phyloP scores from a whole-genome alignment of 2,888 invertebrate species.

The Synergus umbraculus region DNA sequence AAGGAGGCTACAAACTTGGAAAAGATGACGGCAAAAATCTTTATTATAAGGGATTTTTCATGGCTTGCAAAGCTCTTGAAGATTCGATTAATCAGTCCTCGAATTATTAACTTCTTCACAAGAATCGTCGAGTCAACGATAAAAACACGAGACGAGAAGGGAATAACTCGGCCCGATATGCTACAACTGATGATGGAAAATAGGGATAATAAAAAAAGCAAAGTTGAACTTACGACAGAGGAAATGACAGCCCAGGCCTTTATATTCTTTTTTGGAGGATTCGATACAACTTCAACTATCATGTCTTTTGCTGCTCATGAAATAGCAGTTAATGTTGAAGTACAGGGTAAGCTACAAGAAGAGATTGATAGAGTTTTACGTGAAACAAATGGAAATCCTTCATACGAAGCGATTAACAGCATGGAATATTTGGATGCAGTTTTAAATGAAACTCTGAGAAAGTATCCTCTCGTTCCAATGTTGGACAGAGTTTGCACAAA shows the following conservation, averaged over 20 bases:
- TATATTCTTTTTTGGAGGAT: conserved; percentile 67
- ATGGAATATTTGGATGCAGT: conserved; percentile 71
- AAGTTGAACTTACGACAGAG: conserved; percentile 49
- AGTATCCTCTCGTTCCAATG: conserved; percentile 75
- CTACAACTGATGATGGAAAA: conserved; percentile 80
- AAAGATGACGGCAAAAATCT: conserved; percentile 41
- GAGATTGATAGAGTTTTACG: conserved; percentile 67
- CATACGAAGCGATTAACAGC: conserved; percentile 63
- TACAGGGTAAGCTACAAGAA: conserved; percentile 63
- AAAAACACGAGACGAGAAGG: conserved; percentile 47
- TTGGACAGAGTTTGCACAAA: conserved; percentile 79
- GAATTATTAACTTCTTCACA: conserved; percentile 51
- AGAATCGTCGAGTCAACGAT: conserved; percentile 51
- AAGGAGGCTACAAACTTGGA: conserved; percentile 51
- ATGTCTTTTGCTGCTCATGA: conserved; percentile 67
- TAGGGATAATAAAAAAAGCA: conserved; percentile 44
- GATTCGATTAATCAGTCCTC: conserved; percentile 41
- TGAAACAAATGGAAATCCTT: conserved; percentile 51
- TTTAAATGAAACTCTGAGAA: conserved; percentile 63
- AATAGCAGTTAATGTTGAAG: conserved; percentile 61
- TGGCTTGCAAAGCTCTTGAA: conserved; percentile 40
- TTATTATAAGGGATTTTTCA: conserved; percentile 45
- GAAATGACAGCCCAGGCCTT: conserved; percentile 78
- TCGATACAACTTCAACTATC: conserved; percentile 63
- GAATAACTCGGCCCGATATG: conserved; percentile 79